Evolutionary conservation across 2,888 invertebrate species (phyloP).

Genomic region (Dorcus parallelipipedus): DNA sequence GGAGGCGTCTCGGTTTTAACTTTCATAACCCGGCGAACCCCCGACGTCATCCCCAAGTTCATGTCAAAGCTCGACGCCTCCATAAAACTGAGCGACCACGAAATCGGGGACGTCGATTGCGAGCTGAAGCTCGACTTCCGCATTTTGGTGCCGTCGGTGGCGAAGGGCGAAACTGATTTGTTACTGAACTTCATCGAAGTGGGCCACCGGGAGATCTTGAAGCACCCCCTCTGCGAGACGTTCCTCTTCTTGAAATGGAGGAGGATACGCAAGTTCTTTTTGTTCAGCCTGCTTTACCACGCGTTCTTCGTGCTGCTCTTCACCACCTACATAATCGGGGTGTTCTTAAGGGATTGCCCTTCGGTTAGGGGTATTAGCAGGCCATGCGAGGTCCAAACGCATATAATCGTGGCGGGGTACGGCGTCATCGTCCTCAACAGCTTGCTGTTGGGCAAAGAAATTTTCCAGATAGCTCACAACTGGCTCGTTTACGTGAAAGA

Average conservation of each 20-base stretch:
- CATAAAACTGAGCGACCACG: conserved; percentile 77
- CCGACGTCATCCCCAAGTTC: conserved; percentile 73
- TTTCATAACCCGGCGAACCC: conserved; percentile 80
- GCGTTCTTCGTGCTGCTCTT: conserved; percentile 71
- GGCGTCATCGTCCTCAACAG: conserved; percentile 62
- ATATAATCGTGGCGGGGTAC: conserved; percentile 50
- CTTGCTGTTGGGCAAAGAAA: conserved; percentile 67
- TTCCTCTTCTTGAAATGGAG: conserved; percentile 82
- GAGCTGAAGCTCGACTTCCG: conserved; percentile 69
- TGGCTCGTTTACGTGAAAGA: conserved; percentile 69
- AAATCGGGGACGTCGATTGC: conserved; percentile 82
- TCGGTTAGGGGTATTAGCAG: conserved; percentile 16
- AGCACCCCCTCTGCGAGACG: conserved; percentile 82
- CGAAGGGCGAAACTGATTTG: conserved; percentile 67
- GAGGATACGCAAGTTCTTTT: conserved; percentile 76
- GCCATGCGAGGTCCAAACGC: conserved; percentile 33
- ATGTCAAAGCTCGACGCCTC: conserved; percentile 66
- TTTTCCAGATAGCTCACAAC: conserved; percentile 74
- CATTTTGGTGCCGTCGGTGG: conserved; percentile 59
- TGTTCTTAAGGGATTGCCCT: conserved; percentile 53
- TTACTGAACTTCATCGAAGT: conserved; percentile 73
- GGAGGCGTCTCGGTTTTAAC: conserved; percentile 77
- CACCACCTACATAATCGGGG: conserved; percentile 68
- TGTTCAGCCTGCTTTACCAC: conserved; percentile 75
- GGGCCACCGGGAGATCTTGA: conserved; percentile 73